These are phyloP conservation scores for Halocynthia aurantium DNA, from an alignment of 23 tunicate species.

Conservation along the genomic window DNA sequence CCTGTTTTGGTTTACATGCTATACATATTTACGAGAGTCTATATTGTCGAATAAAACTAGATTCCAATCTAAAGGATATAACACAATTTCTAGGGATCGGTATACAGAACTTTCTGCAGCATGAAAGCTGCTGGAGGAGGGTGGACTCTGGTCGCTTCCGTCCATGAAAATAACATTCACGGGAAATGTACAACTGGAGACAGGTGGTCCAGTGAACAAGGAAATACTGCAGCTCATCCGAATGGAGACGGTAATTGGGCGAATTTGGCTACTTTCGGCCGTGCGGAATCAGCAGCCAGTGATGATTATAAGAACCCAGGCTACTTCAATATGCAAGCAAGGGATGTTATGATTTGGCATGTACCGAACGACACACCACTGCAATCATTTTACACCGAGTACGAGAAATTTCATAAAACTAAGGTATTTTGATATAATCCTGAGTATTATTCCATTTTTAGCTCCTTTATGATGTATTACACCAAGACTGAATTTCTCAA, in stretches of 20 bases:
- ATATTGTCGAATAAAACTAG: too few species aligned
- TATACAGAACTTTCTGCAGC: neutral
- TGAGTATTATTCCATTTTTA: neutral
- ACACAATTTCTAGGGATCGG: constrained; percentile 2
- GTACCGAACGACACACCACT: constrained; percentile 4
- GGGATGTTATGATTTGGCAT: constrained; percentile 26
- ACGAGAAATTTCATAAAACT: neutral
- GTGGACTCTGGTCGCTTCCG: constrained; percentile 24
- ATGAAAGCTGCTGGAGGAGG: constrained; percentile 25
- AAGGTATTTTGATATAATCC: neutral
- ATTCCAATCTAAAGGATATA: too few species aligned
- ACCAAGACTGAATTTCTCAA: constrained; percentile 41
- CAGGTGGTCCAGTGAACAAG: constrained; percentile 28
- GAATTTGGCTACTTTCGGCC: constrained; percentile 14
- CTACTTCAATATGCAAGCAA: constrained; percentile 16
- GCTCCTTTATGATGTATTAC: constrained; percentile 46
- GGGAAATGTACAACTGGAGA: constrained; percentile 26
- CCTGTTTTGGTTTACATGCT: too few species aligned
- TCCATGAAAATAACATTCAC: constrained; percentile 6
- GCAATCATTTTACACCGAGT: too few species aligned
- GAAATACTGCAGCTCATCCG: constrained; percentile 23
- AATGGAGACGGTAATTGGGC: constrained; percentile 26
- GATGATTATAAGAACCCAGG: constrained; percentile 26
- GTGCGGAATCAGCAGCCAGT: constrained; percentile 18
- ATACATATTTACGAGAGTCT: too few species aligned